Evolutionary conservation across 1,140 invertebrate species (phyloP), one percentile per base, ranked within the genome.

Genomic region (Ectropis grisescens): DNA sequence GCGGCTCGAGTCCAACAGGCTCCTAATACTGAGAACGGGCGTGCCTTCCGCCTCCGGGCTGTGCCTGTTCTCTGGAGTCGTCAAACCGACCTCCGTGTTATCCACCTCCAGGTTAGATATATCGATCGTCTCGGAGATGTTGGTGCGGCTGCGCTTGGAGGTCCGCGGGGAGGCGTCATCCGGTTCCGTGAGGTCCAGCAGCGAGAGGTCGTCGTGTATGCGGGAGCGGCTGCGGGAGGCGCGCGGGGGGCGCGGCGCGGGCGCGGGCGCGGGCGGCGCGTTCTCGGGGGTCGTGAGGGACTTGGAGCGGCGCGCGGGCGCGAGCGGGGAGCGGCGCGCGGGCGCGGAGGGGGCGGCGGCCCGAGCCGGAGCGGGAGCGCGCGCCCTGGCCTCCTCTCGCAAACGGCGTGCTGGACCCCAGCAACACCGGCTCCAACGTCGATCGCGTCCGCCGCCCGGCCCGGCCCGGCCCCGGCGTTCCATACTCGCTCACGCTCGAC

Each of bases 1-100:
- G 13, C 50, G 47, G 39, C 53, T 68, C 0, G 60, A 46, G 13
- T 72, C 54, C 23, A 78, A 26, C 5, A 78, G 40, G 32, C 45
- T 65, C 29, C 64, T 62, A 13, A 78, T 78, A 26, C 48, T 72
- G 1, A 75, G 37, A 3, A 78, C 50, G 0, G 72, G 72, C 3
- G 72, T 78, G 2, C 41, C 53, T 0, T 39, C 51, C 31, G 67
- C 61, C 33, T 59, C 45, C 1, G 64, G 66, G 27, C 59, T 66
- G 1, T 38, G 37, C 9, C 37, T 41, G 12, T 72, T 61, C 19
- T 70, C 62, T 0, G 72, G 72, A 0, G 70, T 78, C n/a, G 32
- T 37, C 0, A 26, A 42, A 0, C 67, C 71, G 19, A 1, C 19
- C 10, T 6, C 24, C 10, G 24, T 2, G n/a, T 2, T 6, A n/a